Base-by-base conservation (phyloP, 2,113 vertebrate species). In the Guaruba guarouba region DNA sequence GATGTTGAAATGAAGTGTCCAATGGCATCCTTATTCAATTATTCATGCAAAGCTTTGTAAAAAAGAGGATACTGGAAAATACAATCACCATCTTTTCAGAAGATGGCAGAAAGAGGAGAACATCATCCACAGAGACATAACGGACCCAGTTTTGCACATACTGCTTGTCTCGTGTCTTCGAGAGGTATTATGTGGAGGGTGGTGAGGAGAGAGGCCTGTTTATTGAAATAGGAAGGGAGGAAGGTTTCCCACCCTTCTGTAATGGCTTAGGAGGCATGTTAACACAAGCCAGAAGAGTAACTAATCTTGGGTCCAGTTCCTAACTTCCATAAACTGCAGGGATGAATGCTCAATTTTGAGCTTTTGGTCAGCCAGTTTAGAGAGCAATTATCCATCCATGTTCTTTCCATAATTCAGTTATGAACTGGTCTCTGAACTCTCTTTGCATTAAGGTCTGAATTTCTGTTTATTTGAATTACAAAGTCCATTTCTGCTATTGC, bases 331-430 rank as follows among this genome's bases (percentile, higher is more conserved):
- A 79, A 91, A 79, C 52, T 90, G 19, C 22, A 62, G 35, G 48
- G 85, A 61, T 28, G 64, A 88, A 78, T 61, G 41, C 74, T 81
- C 1, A 0, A 43, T 86, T 86, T 79, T 86, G 83, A 90, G 57
- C 66, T 80, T 92, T 78, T 71, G 92, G 95, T 87, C 86, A 92
- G 44, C 4, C 57, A 68, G 51, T 97, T 96, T 93, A 49, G 41
- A 77, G 62, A 87, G 54, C 52, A 85, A 59, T 84, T 79, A 80
- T 66, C n/a, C 77, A 80, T 75, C 46, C 44, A 14, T 29, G 37
- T 62, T 86, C 55, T 64, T 62, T 86, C 48, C 75, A 22, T 68
- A 90, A 80, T 64, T 86, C 52, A 41, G 24, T 88, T 92, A 66
- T 16, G n/a, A 96, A 86, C 85, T n/a, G 31, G 15, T 68, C 48